phyloP scores from a whole-genome alignment of 2,797 vertebrate species.

The Eutrigla gurnardus region DNA sequence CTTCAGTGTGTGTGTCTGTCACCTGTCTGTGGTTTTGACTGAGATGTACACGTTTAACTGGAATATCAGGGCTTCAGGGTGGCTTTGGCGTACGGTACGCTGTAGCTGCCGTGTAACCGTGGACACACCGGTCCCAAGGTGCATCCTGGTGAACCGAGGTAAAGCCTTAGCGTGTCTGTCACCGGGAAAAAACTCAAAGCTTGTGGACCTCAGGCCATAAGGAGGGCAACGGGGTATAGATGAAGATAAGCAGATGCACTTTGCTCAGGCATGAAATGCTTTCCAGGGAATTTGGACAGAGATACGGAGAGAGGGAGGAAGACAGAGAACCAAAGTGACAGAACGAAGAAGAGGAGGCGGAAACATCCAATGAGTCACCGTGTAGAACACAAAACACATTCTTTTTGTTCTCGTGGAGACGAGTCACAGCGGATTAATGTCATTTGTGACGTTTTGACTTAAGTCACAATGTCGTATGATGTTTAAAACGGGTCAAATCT shows the following conservation, averaged over 20 bases:
- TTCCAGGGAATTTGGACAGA: constrained; percentile 58
- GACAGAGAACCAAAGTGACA: constrained; percentile 60
- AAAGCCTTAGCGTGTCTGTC: constrained; percentile 19
- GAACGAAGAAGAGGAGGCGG: constrained; percentile 50
- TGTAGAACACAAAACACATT: constrained; percentile 48
- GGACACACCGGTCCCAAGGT: constrained; percentile 33
- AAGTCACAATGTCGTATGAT: constrained; percentile 23
- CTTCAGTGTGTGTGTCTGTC: constrained; percentile 16
- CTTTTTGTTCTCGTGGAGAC: constrained; percentile 54
- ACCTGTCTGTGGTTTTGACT: constrained; percentile 17
- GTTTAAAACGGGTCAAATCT: constrained; percentile 8
- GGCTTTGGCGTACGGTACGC: not conserved
- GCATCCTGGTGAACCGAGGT: constrained; percentile 19
- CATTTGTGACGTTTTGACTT: constrained; percentile 21
- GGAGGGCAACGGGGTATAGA: constrained; percentile 45
- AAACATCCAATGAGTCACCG: constrained; percentile 69
- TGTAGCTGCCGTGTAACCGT: constrained; percentile 1
- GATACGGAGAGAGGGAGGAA: constrained; percentile 42
- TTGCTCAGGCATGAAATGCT: constrained; percentile 68
- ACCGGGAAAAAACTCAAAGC: constrained; percentile 22
- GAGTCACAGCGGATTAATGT: constrained; percentile 58
- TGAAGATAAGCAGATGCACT: constrained; percentile 57
- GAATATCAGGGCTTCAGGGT: not conserved
- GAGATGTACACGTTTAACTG: constrained; percentile 14
- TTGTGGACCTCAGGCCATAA: constrained; percentile 39